A percentile compares a stretch with the other conserved stretches of the same genome.
Conservation (phyloP, 2,113 vertebrate genomes). For the Tychaedon coryphoeus region DNA sequence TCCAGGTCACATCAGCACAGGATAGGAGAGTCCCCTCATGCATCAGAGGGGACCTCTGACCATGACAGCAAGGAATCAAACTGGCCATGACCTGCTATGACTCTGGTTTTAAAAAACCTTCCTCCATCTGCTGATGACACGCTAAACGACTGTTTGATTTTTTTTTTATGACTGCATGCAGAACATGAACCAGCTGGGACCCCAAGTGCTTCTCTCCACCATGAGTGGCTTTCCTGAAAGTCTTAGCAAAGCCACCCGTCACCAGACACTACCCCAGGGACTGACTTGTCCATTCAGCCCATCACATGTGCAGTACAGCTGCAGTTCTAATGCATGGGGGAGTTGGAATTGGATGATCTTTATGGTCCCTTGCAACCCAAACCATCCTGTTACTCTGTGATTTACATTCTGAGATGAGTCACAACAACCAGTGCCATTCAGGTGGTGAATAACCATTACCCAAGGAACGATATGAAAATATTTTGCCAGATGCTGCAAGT, state of each 20-base stretch:
- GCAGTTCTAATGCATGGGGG: neutral
- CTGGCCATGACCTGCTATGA: fast-evolving
- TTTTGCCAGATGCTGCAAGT: neutral
- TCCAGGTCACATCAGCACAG: neutral
- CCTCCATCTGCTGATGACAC: neutral
- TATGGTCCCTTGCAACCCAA: neutral
- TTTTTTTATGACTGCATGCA: neutral
- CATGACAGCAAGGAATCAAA: neutral
- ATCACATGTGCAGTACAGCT: neutral
- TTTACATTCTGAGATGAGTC: neutral
- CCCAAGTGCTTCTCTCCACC: neutral
- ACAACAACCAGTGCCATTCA: neutral
- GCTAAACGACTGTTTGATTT: neutral
- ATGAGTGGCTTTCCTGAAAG: neutral
- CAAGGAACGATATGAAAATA: neutral
- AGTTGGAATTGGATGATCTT: neutral
- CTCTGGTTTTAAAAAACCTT: neutral
- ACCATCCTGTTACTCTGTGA: neutral
- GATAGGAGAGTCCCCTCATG: neutral
- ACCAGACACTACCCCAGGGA: neutral
- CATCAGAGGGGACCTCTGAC: neutral
- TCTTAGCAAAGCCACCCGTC: neutral
- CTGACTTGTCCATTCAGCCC: neutral
- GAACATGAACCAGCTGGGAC: neutral
- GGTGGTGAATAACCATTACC: neutral